A percentile compares a stretch with the other conserved stretches of the same genome.
These are phyloP conservation scores for Dolichomitus sp. DNA, from an alignment of 2,888 invertebrate species.

Conservation along the genomic window DNA sequence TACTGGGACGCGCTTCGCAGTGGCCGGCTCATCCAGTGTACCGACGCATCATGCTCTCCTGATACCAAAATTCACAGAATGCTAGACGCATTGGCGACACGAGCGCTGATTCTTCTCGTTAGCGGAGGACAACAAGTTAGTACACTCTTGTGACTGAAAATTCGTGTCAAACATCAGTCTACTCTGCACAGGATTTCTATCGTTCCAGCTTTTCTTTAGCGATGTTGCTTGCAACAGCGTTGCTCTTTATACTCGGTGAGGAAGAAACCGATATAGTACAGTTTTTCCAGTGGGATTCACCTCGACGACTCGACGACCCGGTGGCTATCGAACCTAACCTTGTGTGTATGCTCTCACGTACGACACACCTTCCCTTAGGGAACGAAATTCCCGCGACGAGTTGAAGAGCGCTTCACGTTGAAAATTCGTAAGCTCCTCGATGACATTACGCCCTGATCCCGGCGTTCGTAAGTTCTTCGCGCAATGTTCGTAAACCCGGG, in stretches of 20 bases:
- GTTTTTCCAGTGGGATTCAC: background rate
- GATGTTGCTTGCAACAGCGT: background rate
- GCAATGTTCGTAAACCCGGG: constrained; percentile 76
- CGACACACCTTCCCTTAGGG: background rate
- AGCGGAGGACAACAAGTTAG: constrained; percentile 1
- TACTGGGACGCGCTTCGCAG: background rate
- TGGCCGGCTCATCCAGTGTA: too few species aligned
- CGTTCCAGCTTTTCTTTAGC: background rate
- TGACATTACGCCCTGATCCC: constrained; percentile 70
- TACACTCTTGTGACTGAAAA: background rate
- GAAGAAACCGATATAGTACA: constrained; percentile 9
- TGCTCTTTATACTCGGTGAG: constrained; percentile 2
- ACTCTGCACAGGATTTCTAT: background rate
- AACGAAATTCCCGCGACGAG: background rate
- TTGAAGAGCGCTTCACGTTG: background rate
- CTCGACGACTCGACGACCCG: constrained; percentile 1
- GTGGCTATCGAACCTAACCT: background rate
- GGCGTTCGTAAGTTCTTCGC: constrained; percentile 76
- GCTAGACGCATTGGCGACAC: constrained; percentile 76
- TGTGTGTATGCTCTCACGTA: background rate
- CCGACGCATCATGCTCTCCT: constrained; percentile 69
- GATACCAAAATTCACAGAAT: constrained; percentile 79
- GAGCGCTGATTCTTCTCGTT: constrained; percentile 55
- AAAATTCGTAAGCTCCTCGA: constrained; percentile 50
- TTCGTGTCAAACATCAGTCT: constrained; percentile 28